phyloP scores from a whole-genome alignment of 2,888 invertebrate species.

The Machimus atricapillus region DNA sequence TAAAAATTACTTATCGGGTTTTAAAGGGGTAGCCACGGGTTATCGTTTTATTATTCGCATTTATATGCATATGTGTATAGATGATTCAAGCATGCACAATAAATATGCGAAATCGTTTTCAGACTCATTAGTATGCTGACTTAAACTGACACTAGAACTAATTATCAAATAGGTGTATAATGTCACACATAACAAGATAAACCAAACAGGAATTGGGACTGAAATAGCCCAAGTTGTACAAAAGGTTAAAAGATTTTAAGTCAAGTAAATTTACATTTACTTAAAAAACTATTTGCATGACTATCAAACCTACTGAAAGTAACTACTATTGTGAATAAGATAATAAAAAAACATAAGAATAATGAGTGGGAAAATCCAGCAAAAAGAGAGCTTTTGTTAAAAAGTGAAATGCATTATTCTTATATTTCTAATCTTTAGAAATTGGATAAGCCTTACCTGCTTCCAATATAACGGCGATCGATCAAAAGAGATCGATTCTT shows the following conservation, averaged over 20 bases:
- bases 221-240: background rate
- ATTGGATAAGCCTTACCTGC: conserved; percentile 21
- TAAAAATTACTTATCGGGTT: background rate
- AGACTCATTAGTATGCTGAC: background rate
- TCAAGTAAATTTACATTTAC: background rate
- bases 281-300: background rate
- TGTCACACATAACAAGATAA: background rate
- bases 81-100: background rate
- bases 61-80: background rate
- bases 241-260: background rate
- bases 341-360: background rate
- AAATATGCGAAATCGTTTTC: background rate
- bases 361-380: background rate
- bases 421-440: background rate
- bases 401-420: background rate
- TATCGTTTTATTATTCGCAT: background rate
- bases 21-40: background rate
- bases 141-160: background rate
- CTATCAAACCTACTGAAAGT: background rate
- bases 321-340: background rate
- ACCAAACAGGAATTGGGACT: background rate
- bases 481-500: background rate
- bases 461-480: background rate
- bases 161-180: background rate
- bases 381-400: background rate